Percentiles rank a stretch among this genome's conserved stretches.
Conservation (phyloP, 2,888 invertebrate species). For the Aleiodes testaceus region DNA sequence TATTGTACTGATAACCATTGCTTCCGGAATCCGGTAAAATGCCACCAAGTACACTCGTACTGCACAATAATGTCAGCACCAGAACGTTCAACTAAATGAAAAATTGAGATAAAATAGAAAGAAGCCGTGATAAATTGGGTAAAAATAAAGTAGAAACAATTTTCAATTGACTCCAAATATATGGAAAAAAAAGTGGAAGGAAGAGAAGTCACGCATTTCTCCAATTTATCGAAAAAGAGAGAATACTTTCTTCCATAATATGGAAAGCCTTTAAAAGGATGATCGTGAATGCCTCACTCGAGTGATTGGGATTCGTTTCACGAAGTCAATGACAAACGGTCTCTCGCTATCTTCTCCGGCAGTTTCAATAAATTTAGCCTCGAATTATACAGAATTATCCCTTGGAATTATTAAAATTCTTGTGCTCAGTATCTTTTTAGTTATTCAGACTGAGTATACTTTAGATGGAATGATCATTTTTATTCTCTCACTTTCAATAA, state of each 20-base stretch:
- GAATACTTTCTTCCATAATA: background rate
- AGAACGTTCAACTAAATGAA: constrained; percentile 59
- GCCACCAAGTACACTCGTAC: constrained; percentile 59
- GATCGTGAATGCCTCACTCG: constrained; percentile 5
- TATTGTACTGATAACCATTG: constrained; percentile 66
- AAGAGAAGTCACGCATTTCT: constrained; percentile 43
- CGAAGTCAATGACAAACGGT: constrained; percentile 44
- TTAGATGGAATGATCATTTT: too few relatives aligned
- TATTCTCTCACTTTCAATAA: background rate
- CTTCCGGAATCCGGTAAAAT: constrained; percentile 60
- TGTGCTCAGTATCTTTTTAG: too few relatives aligned
- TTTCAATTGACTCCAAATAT: background rate
- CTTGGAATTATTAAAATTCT: constrained; percentile 10
- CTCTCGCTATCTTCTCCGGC: constrained; percentile 34
- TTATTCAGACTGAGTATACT: too few relatives aligned
- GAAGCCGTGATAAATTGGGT: constrained; percentile 8
- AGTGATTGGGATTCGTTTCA: constrained; percentile 42
- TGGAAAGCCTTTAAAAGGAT: constrained; percentile 17
- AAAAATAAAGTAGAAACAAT: background rate
- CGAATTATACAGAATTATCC: constrained; percentile 28
- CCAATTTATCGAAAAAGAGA: constrained; percentile 39
- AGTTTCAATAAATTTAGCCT: constrained; percentile 35
- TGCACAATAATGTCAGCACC: constrained; percentile 60
- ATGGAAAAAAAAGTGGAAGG: constrained; percentile 21
- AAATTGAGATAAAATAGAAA: background rate